Percentiles rank a stretch among this genome's conserved stretches.
Evolutionary conservation across 2,797 vertebrate species (phyloP).

Genomic region (Garrulus glandarius): DNA sequence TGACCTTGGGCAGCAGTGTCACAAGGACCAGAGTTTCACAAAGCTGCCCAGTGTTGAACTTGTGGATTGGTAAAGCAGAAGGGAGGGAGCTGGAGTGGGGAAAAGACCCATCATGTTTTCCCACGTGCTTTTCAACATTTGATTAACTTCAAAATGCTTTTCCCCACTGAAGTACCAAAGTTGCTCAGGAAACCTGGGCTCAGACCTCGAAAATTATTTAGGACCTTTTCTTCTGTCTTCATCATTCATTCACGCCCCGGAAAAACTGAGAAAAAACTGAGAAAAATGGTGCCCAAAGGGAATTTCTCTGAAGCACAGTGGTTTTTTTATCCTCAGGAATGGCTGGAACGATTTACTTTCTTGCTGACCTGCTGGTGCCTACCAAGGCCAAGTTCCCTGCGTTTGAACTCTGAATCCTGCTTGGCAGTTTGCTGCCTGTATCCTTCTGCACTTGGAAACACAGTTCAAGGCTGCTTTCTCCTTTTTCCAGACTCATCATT

Average conservation of each 20-base stretch:
- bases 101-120: not conserved
- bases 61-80: not conserved
- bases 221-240: not conserved
- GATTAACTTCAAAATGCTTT: not conserved
- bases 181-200: not conserved
- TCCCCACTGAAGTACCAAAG: not conserved
- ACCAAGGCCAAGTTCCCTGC: slow-evolving; percentile 88
- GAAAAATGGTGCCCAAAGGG: not conserved
- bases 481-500: not conserved
- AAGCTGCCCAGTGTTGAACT: not conserved
- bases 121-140: not conserved
- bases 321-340: slow-evolving; percentile 81
- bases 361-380: slow-evolving; percentile 90
- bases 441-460: not conserved
- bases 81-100: not conserved
- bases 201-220: not conserved
- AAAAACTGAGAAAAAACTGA: not conserved
- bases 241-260: not conserved
- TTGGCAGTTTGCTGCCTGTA: not conserved
- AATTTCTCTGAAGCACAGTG: not conserved
- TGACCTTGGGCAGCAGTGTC: not conserved
- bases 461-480: not conserved
- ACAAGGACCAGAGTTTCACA: not conserved
- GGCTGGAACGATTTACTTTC: slow-evolving; percentile 97
- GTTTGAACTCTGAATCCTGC: slow-evolving; percentile 80